These are phyloP conservation scores for Bombylius discolor DNA, from an alignment of 2,888 invertebrate genomes.

Conservation along the genomic window DNA sequence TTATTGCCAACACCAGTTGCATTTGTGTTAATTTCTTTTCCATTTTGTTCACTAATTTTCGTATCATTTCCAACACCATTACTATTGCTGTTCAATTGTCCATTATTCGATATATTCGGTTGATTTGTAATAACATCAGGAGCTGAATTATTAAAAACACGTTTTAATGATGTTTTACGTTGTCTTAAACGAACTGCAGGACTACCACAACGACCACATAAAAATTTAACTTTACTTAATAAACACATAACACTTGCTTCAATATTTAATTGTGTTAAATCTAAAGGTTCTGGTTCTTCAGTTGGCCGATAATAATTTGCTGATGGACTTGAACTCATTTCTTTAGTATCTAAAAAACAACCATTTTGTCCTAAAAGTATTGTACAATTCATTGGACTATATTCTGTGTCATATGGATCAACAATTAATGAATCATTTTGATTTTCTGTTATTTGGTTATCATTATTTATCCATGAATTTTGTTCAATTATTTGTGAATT, in stretches of 20 bases:
- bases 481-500: background rate
- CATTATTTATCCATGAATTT: background rate
- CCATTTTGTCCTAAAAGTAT: constrained; percentile 20
- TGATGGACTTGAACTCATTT: constrained; percentile 39
- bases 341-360: constrained; percentile 41
- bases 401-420: constrained; percentile 10
- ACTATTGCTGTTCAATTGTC: background rate
- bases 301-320: constrained; percentile 68
- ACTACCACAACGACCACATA: constrained; percentile 60
- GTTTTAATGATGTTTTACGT: constrained; percentile 30
- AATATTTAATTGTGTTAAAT: constrained; percentile 71
- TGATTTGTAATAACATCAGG: constrained; percentile 32
- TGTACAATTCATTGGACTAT: constrained; percentile 18
- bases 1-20: constrained; percentile 2
- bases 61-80: background rate
- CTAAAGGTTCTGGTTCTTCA: constrained; percentile 74
- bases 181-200: constrained; percentile 54
- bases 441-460: background rate
- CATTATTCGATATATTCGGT: constrained; percentile 10
- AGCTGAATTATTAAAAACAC: constrained; percentile 25
- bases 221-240: constrained; percentile 65
- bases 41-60: no score
- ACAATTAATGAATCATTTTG: background rate
- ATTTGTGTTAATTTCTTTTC: background rate
- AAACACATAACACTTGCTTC: constrained; percentile 80